Conservation (phyloP, 2,888 invertebrate genomes). For the Cylloceria caligata region DNA sequence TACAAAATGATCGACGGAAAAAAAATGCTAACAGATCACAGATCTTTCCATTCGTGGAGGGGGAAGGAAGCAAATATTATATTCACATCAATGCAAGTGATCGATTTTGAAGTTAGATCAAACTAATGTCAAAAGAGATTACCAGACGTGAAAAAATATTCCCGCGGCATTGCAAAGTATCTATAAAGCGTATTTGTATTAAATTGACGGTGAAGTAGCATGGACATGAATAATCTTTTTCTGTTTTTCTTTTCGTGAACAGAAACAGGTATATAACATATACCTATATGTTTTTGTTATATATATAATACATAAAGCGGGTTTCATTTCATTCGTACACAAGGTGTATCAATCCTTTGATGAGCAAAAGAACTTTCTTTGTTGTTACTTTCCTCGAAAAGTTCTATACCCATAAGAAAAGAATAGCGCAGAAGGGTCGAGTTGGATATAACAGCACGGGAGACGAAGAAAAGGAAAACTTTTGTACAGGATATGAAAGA, state of each 20-base stretch:
- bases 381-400: constrained; percentile 63
- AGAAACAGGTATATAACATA: not conserved
- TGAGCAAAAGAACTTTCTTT: constrained; percentile 57
- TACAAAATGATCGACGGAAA: constrained; percentile 44
- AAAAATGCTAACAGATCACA: constrained; percentile 40
- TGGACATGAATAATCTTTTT: constrained; percentile 6
- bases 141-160: not conserved
- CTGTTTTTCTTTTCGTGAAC: not conserved
- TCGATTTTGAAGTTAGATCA: constrained; percentile 17
- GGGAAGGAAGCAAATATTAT: constrained; percentile 10
- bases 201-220: not conserved
- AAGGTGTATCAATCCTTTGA: constrained; percentile 58
- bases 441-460: constrained; percentile 17
- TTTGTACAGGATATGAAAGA: constrained; percentile 59
- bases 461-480: constrained; percentile 49
- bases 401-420: constrained; percentile 50
- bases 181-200: constrained; percentile 4
- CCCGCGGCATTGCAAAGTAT: not conserved
- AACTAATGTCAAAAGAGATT: not conserved
- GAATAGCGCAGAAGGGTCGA: constrained; percentile 54
- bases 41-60: constrained; percentile 39
- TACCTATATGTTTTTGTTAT: not conserved
- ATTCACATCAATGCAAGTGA: constrained; percentile 8
- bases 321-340: constrained; percentile 45
- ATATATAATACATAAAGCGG: constrained; percentile 43